phyloP scores from a whole-genome alignment of 2,797 vertebrate species.

The Esox lucius region DNA sequence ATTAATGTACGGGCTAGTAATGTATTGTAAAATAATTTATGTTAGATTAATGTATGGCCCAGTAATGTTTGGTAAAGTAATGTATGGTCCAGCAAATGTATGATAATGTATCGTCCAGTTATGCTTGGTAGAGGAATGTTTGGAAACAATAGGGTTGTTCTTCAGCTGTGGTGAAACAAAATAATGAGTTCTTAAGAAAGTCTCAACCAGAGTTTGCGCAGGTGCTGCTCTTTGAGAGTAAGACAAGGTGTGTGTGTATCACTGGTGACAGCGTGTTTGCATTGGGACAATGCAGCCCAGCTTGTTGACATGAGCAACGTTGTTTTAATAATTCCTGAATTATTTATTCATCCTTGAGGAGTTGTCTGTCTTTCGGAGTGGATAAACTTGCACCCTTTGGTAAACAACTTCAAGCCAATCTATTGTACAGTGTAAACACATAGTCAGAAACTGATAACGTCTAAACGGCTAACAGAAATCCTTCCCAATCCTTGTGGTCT shows the following conservation, averaged over 20 bases:
- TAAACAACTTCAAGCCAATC: neutral
- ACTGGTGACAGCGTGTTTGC: slow-evolving; percentile 38
- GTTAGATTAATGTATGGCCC: too few relatives aligned
- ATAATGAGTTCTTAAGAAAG: slow-evolving; percentile 73
- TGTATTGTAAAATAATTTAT: too few relatives aligned
- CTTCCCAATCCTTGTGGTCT: slow-evolving; percentile 3
- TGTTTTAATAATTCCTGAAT: neutral
- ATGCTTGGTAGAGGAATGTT: slow-evolving; percentile 26
- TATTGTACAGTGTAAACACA: neutral
- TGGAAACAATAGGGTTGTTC: slow-evolving; percentile 62
- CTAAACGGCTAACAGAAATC: neutral
- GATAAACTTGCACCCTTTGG: neutral
- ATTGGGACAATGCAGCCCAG: slow-evolving; percentile 51
- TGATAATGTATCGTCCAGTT: too few relatives aligned
- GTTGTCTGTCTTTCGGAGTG: neutral
- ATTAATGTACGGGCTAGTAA: too few relatives aligned
- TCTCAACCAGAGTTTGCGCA: slow-evolving; percentile 73
- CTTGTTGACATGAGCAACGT: slow-evolving; percentile 19
- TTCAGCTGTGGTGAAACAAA: slow-evolving; percentile 64
- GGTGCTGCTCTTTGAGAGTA: slow-evolving; percentile 69
- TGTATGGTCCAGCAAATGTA: neutral
- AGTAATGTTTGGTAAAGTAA: too few relatives aligned
- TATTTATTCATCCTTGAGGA: neutral
- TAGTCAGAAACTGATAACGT: too few relatives aligned
- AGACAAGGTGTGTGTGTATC: slow-evolving; percentile 12